Evolutionary conservation across 2,113 vertebrate species (phyloP), one percentile per base, ranked within the genome.

Genomic region (Prunella fulvescens): DNA sequence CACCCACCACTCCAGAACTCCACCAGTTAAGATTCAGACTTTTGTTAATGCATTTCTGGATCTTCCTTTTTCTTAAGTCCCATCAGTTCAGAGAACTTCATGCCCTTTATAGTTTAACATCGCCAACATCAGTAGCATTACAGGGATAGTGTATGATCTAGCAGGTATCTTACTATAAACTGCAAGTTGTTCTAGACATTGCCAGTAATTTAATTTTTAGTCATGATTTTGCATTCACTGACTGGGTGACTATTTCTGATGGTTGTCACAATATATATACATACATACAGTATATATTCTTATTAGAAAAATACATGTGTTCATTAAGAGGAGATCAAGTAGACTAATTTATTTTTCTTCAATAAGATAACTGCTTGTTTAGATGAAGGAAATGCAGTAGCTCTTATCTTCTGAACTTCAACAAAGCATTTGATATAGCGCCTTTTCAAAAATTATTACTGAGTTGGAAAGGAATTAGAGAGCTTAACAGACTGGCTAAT

Each of bases 401-500:
- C 58, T 91, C 62, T 85, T 96, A 91, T 64, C 81, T 72, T 76
- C 57, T 62, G 76, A 60, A 66, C 26, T 69, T 57, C 74, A 84
- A 54, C 58, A 81, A 90, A 82, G 37, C 37, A 67, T 25, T 79
- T 90, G 73, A 90, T 53, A 81, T 1, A 67, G 48, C 13, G 9
- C 10, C 66, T 93, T 89, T 84, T 76, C 48, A 87, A 81, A 92
- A 92, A 50, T 40, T 76, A 67, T 91, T 90, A 90, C 53, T 33
- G 57, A 69, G 19, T 19, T 84, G 37, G 28, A 85, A 91, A 80
- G 66, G 80, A 94, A 90, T 90, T 72, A 78, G 57, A 82, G 23
- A 77, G 51, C 72, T 93, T 82, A 85, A 90, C 78, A 85, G 57
- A 24, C 48, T 53, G 65, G 39, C 65, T 96, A 85, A 91, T 93